Evolutionary conservation across 2,797 vertebrate genomes (phyloP), one percentile per base, ranked within the genome.

Genomic region (Halcyon badia): DNA sequence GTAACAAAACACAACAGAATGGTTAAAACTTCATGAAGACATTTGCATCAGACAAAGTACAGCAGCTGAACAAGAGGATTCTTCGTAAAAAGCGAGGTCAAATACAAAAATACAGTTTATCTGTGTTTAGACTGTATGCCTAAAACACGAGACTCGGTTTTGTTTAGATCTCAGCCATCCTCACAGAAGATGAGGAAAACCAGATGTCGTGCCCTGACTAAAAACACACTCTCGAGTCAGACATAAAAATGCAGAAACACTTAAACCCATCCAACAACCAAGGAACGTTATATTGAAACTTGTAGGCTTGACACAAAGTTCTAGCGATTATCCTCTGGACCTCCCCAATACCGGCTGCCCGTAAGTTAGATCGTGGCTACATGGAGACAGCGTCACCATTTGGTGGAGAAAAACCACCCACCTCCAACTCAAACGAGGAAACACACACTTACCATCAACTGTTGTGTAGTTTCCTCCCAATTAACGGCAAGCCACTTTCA

Each of bases 161-260:
- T 95, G 94, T 96, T 97, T 94, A 96, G 49, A 65, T 72, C 87
- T 88, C 93, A n/a, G 82, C 69, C 78, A 69, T 83, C 69, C 87
- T 71, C 83, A 19, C 89, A 58, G 44, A 58, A 64, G 30, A 61
- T 84, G 89, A 96, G n/a, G 85, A 86, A 94, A 94, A 94, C 42
- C 96, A 96, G 96, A 96, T 82, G 83, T 89, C 69, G 71, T 0
- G 1, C 41, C 82, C 69, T 17, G 87, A 87, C 26, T 49, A 48
- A 42, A 90, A 91, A 65, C 85, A 88, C 58, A 3, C 65, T 6
- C 39, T 1, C 11, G 31, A 89, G 41, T 54, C 82, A 87, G 72
- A 86, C 89, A 90, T 14, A 72, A 75, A 37, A 84, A 75, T 69
- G 22, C 49, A 8, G 24, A 49, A 84, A 60, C 41, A 68, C 68